Evolutionary conservation across 2,113 vertebrate species (phyloP).

Genomic region (Rostratula benghalensis): DNA sequence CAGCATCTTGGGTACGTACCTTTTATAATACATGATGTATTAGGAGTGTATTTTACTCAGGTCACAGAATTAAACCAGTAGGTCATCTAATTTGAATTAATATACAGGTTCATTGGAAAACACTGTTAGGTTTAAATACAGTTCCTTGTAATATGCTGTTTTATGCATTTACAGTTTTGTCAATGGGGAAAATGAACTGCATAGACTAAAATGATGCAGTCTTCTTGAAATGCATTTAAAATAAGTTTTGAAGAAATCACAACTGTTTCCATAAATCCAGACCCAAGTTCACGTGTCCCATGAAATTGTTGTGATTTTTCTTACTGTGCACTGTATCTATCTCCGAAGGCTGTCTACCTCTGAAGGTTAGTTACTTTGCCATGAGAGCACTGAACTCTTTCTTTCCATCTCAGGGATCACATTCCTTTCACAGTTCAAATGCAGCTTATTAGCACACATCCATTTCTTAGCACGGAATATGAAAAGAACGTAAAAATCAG

Average conservation of each 20-base stretch:
- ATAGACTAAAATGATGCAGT: conserved; percentile 10
- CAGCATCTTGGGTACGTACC: neutral
- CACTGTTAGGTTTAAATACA: conserved; percentile 31
- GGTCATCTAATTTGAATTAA: conserved; percentile 54
- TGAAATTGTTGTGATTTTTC: conserved; percentile 31
- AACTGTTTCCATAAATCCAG: conserved; percentile 16
- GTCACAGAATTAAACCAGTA: conserved; percentile 44
- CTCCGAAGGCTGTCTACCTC: neutral
- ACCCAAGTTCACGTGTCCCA: neutral
- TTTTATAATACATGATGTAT: neutral
- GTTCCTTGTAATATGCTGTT: conserved; percentile 2
- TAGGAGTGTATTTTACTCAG: conserved; percentile 14
- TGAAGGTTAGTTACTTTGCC: neutral
- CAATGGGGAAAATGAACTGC: neutral
- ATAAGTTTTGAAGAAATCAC: neutral
- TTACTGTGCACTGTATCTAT: neutral
- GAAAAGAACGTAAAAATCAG: neutral
- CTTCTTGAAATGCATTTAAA: neutral
- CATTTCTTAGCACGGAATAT: neutral
- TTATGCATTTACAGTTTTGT: neutral
- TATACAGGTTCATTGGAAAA: conserved; percentile 38
- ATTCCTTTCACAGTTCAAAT: neutral
- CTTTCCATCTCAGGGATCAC: neutral
- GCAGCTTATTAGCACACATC: neutral
- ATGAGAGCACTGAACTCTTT: neutral